Conservation (phyloP, 2,888 invertebrate genomes). For the Cryptocheilus praepositus region DNA sequence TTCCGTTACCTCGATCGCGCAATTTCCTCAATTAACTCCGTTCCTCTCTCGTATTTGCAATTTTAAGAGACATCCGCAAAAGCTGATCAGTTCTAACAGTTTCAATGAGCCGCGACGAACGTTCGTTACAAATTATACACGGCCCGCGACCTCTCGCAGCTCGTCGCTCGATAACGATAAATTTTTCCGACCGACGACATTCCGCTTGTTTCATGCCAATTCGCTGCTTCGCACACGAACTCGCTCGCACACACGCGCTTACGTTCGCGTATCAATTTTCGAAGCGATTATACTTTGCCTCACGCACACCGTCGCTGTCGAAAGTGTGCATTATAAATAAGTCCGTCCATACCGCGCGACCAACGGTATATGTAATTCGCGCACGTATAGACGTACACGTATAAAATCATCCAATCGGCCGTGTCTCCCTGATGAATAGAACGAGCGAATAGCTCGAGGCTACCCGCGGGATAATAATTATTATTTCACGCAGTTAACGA, state of each 20-base stretch:
- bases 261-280: slow-evolving; percentile 51
- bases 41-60: too few relatives aligned
- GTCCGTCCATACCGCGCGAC: slow-evolving; percentile 12
- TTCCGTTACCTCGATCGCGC: too few relatives aligned
- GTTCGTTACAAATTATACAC: too few relatives aligned
- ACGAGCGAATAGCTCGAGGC: slow-evolving; percentile 48
- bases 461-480: slow-evolving; percentile 61
- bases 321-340: too few relatives aligned
- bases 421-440: slow-evolving; percentile 36
- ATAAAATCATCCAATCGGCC: slow-evolving; percentile 48
- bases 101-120: slow-evolving; percentile 5
- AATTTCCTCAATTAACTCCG: too few relatives aligned
- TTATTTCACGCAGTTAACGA: slow-evolving; percentile 67
- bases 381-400: slow-evolving; percentile 28
- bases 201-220: too few relatives aligned
- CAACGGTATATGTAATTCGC: not conserved
- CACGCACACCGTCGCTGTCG: too few relatives aligned
- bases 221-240: too few relatives aligned
- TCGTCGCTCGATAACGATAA: too few relatives aligned
- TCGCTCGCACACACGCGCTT: not conserved
- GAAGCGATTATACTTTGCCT: slow-evolving; percentile 39
- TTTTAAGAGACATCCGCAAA: not conserved
- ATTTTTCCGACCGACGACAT: too few relatives aligned
- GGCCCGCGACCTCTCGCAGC: too few relatives aligned
- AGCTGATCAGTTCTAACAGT: slow-evolving; percentile 22